Evolutionary conservation across 2,888 invertebrate genomes (phyloP), one percentile per base, ranked within the genome.

Genomic region (Thyatira batis): DNA sequence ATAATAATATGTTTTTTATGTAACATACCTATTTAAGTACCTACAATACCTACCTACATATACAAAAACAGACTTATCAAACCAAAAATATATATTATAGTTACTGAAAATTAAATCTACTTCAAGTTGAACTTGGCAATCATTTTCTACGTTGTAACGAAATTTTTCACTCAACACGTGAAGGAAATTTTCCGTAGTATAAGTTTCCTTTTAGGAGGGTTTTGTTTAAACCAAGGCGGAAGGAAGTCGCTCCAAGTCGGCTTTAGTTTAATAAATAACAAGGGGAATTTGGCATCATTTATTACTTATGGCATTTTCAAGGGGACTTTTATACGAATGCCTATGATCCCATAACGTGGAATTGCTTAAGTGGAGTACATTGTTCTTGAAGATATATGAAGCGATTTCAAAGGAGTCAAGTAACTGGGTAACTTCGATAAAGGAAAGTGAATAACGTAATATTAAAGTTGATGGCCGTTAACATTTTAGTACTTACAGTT

Each of bases 241-340:
- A 28, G 28, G 52, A 71, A 69, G 71, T 64, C 62, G 68, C 69
- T 73, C 67, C 71, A 69, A 62, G 61, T 58, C 54, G 52, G 61
- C 52, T 66, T 61, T 69, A 68, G 71, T 71, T 76, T 76, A 74
- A 79, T 80, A 78, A 80, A 78, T 76, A 76, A 71, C 73, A 70
- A 60, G 61, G 61, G 61, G 63, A 64, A 69, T 75, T 74, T 67
- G 65, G 65, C 60, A 55, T 67, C 65, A 62, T 69, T 69, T 69
- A 69, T 67, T 71, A 74, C 75, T 80, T 81, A 82, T 75, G 67
- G 61, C 64, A 56, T 60, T 63, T 61, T 53, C 64, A 65, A 67
- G 64, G 54, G 62, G 52, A 54, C 57, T 52, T 67, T 57, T 45
- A 49, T 57, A 59, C 45, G 53, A 57, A 53, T 67, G 55, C 52